Conservation (phyloP, 1,140 invertebrate species). For the Ceratoteleas bidentatus region DNA sequence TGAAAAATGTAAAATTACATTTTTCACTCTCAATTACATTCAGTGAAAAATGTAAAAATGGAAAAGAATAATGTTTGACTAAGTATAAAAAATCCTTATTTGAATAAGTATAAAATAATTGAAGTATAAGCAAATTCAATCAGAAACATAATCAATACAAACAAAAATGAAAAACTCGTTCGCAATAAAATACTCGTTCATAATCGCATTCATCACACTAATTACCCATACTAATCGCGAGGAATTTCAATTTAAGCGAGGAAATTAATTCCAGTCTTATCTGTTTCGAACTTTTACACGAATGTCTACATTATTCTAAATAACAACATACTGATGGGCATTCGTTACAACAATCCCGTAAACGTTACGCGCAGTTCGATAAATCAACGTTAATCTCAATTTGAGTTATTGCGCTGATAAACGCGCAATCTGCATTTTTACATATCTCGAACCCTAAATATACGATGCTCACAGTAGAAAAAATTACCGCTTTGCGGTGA, state of each 20-base stretch:
- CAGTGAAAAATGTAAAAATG: no score
- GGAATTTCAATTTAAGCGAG: not conserved
- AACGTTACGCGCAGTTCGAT: not conserved
- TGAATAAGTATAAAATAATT: no score
- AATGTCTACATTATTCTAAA: conserved; percentile 5
- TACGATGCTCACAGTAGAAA: conserved; percentile 4
- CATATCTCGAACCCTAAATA: conserved; percentile 6
- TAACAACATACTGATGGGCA: conserved; percentile 3
- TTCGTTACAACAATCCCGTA: not conserved
- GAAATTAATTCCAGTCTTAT: not conserved
- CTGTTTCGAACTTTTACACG: not conserved
- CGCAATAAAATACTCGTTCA: no score
- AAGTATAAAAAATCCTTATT: no score
- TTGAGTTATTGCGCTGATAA: conserved; percentile 24
- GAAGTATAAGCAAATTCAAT: no score
- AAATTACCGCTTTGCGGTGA: conserved; percentile 16
- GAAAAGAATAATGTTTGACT: no score
- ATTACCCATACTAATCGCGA: no score
- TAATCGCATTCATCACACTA: no score
- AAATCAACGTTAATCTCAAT: conserved; percentile 9
- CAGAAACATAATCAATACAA: no score
- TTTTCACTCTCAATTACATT: no score
- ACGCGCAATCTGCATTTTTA: conserved; percentile 18
- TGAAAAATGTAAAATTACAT: no score
- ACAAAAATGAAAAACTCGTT: no score